phyloP scores from a whole-genome alignment of 2,113 vertebrate species.

The Poeciliopsis turrubarensis region DNA sequence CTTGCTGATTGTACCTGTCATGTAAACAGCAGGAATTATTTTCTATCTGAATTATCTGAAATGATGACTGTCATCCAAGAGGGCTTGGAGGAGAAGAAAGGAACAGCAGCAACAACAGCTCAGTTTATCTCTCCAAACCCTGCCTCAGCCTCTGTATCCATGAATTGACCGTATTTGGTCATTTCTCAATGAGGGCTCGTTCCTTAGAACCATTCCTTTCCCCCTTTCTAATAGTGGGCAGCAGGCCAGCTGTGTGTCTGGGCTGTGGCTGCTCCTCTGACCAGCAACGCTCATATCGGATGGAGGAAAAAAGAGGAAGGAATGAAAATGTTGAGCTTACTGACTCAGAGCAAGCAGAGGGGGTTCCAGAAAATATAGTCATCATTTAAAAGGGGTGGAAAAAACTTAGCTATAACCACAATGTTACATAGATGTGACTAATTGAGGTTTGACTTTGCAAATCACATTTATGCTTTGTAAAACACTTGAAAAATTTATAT shows the following conservation, averaged over 20 bases:
- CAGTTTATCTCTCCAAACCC: constrained; percentile 65
- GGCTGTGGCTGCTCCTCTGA: constrained; percentile 48
- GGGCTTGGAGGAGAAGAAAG: constrained; percentile 28
- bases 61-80: constrained; percentile 16
- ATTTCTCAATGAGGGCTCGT: constrained; percentile 75
- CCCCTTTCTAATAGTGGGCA: constrained; percentile 78
- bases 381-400: constrained; percentile 1
- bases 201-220: constrained; percentile 80
- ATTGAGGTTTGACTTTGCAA: not conserved
- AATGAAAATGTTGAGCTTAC: constrained; percentile 51
- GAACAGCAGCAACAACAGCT: constrained; percentile 36
- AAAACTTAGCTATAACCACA: not conserved
- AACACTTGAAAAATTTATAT: too few species aligned
- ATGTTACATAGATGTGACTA: not conserved
- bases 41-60: constrained; percentile 11
- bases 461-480: not conserved
- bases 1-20: not conserved
- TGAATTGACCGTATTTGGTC: constrained; percentile 85
- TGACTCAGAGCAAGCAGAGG: constrained; percentile 3
- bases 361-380: constrained; percentile 1
- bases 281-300: constrained; percentile 33
- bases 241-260: constrained; percentile 67
- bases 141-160: constrained; percentile 59
- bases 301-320: constrained; percentile 31
- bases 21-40: constrained; percentile 11